A percentile compares a stretch with the other conserved stretches of the same genome.
Evolutionary conservation across 2,888 invertebrate species (phyloP).

Genomic region (Meghimatium bilineatum): DNA sequence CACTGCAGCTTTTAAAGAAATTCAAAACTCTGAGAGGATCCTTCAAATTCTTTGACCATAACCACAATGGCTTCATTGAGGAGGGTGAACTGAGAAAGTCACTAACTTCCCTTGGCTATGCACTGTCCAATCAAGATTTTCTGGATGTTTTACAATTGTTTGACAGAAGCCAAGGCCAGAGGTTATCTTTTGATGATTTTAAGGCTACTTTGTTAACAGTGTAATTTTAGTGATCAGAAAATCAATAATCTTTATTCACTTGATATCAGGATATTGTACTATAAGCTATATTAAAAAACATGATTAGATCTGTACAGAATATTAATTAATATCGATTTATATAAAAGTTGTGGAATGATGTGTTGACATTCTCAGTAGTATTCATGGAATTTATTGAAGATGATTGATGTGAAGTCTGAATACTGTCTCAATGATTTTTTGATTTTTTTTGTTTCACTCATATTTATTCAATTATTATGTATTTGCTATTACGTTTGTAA

Average conservation of each 20-base stretch:
- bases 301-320: background rate
- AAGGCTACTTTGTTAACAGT: constrained; percentile 40
- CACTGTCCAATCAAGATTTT: constrained; percentile 42
- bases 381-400: background rate
- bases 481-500: too few relatives aligned
- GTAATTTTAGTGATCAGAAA: background rate
- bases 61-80: constrained; percentile 45
- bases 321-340: background rate
- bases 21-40: constrained; percentile 44
- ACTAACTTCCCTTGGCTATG: constrained; percentile 33
- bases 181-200: constrained; percentile 42
- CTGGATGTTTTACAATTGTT: constrained; percentile 41
- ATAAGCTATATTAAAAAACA: background rate
- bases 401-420: background rate
- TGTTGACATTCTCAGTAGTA: background rate
- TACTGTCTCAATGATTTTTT: too few relatives aligned
- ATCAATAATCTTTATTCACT: background rate
- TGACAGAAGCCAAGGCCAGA: constrained; percentile 40
- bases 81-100: constrained; percentile 41
- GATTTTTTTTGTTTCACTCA: too few relatives aligned
- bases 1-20: constrained; percentile 41
- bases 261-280: background rate
- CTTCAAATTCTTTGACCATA: constrained; percentile 47
- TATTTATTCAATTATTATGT: too few relatives aligned
- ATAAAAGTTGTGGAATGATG: too few relatives aligned